These are phyloP conservation scores for Pachyrhynchus sulphureomaculatus DNA, from an alignment of 1,140 invertebrate genomes.

Conservation along the genomic window DNA sequence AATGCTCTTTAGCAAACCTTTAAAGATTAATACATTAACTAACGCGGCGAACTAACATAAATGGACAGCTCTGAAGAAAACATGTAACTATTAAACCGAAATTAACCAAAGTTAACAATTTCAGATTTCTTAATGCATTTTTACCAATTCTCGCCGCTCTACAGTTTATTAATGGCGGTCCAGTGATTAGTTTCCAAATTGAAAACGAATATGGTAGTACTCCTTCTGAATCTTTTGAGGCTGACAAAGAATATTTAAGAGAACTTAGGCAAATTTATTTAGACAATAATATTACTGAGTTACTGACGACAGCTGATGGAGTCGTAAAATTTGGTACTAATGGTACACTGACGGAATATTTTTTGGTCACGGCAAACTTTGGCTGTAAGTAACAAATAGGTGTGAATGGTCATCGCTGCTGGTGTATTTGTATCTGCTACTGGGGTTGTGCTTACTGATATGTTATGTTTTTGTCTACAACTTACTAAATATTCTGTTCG, in stretches of 20 bases:
- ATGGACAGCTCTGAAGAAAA: too few species aligned
- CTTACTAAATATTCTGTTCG: too few species aligned
- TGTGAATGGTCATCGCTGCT: too few species aligned
- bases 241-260: constrained; percentile 50
- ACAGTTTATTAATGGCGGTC: constrained; percentile 58
- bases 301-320: constrained; percentile 58
- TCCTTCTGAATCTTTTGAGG: constrained; percentile 43
- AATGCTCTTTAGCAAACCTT: too few species aligned
- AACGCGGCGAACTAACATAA: too few species aligned
- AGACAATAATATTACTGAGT: constrained; percentile 51
- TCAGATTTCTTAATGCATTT: constrained; percentile 54
- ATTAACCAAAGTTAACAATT: too few species aligned
- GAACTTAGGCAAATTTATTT: constrained; percentile 48
- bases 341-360: constrained; percentile 42
- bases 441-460: too few species aligned
- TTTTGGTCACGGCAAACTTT: constrained; percentile 63
- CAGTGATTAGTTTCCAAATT: constrained; percentile 57
- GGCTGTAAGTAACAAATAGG: constrained; percentile 44
- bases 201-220: constrained; percentile 61
- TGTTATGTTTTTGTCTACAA: too few species aligned
- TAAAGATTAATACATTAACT: too few species aligned
- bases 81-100: too few species aligned
- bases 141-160: constrained; percentile 54
- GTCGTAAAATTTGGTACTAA: constrained; percentile 48
- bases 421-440: too few species aligned